Conservation (phyloP, 2,113 vertebrate species). For the Romanogobio albipinnatus region DNA sequence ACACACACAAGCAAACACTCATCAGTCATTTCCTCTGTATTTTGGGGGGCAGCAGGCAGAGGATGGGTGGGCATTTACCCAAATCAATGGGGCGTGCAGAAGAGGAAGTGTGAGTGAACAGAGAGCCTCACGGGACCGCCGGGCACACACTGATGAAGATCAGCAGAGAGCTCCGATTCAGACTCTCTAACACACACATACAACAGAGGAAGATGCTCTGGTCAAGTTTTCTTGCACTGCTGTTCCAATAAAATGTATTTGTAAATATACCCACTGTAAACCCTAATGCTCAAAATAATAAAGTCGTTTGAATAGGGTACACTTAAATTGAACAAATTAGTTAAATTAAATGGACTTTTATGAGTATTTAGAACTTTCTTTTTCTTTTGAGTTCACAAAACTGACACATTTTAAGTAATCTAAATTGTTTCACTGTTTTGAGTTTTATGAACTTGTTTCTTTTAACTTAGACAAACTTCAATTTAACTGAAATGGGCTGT, state of each 20-base stretch:
- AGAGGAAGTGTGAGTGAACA: slow-evolving; percentile 33
- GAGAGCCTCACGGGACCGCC: slow-evolving; percentile 5
- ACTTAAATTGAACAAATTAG: too few relatives aligned
- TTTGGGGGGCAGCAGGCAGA: slow-evolving; percentile 21
- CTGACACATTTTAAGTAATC: too few relatives aligned
- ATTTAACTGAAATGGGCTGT: too few relatives aligned
- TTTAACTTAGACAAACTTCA: too few relatives aligned
- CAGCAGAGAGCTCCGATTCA: slow-evolving; percentile 19
- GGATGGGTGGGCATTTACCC: slow-evolving; percentile 46
- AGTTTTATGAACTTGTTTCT: too few relatives aligned
- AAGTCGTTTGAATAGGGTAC: too few relatives aligned
- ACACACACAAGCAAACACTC: slow-evolving; percentile 28
- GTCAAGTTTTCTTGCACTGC: background rate
- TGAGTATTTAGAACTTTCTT: too few relatives aligned
- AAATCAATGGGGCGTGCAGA: slow-evolving; percentile 46
- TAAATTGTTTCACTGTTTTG: too few relatives aligned
- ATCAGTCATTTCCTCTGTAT: slow-evolving; percentile 10
- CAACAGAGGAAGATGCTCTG: slow-evolving; percentile 13
- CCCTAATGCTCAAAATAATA: too few relatives aligned
- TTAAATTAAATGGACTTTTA: too few relatives aligned
- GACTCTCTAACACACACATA: slow-evolving; percentile 10
- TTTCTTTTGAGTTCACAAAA: too few relatives aligned
- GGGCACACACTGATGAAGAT: slow-evolving; percentile 37
- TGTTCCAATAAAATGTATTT: background rate
- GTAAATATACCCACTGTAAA: background rate